Conservation (phyloP, 2,888 invertebrate species). For the Esperia sulphurella region DNA sequence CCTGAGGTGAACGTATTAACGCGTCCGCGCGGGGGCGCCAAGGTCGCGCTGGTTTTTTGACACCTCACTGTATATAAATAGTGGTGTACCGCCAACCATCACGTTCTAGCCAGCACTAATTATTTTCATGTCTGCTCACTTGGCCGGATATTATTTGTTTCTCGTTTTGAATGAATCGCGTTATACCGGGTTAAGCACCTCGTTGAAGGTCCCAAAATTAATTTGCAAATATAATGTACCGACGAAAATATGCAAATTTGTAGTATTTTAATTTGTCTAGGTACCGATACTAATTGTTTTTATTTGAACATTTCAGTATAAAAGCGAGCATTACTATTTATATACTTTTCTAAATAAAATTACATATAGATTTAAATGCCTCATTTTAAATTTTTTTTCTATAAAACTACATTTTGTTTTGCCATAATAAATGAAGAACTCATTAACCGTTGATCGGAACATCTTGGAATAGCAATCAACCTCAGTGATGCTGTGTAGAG, state of each 20-base stretch:
- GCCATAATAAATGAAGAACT: no score
- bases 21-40: conserved; percentile 73
- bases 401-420: no score
- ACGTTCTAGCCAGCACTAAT: conserved; percentile 31
- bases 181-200: conserved; percentile 57
- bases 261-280: not conserved
- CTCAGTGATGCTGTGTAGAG: not conserved
- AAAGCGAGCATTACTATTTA: no score
- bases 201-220: conserved; percentile 29
- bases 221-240: conserved; percentile 3
- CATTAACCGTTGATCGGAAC: no score
- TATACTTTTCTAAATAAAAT: no score
- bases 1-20: conserved; percentile 72
- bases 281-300: no score
- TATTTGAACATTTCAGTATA: no score
- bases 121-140: conserved; percentile 53
- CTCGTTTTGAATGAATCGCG: conserved; percentile 57
- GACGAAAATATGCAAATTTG: conserved; percentile 1
- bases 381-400: no score
- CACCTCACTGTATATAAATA: conserved; percentile 39
- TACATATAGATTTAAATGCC: no score
- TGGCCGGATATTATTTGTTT: conserved; percentile 71
- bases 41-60: conserved; percentile 76
- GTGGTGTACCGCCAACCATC: not conserved
- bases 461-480: not conserved